Percentiles rank a stretch among this genome's conserved stretches.
phyloP scores from a whole-genome alignment of 2,888 invertebrate species.

The Caenorhabditis uteleia region DNA sequence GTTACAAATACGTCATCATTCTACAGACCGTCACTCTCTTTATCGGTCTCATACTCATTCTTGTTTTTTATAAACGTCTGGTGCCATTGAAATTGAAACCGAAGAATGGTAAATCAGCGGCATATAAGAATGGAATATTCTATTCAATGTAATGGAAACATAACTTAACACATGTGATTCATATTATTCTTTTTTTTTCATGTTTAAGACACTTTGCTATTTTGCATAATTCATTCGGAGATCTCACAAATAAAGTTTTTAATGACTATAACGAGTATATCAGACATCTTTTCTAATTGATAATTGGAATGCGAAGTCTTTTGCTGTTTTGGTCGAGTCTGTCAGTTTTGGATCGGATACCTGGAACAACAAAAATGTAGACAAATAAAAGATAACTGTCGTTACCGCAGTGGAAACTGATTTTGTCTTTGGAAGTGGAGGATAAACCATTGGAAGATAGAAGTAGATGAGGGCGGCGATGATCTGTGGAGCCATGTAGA shows the following conservation, averaged over 20 bases:
- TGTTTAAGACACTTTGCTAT: not conserved
- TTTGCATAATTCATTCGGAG: no score
- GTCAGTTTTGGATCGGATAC: no score
- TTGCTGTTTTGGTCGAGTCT: no score
- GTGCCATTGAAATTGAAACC: slow-evolving; percentile 44
- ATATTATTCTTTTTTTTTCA: not conserved
- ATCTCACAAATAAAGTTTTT: no score
- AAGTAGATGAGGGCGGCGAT: slow-evolving; percentile 70
- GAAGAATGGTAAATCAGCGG: slow-evolving; percentile 9
- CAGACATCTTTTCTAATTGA: no score
- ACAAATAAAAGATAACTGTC: no score
- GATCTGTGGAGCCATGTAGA: slow-evolving; percentile 72
- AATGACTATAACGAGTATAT: no score
- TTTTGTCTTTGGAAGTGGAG: slow-evolving; percentile 25
- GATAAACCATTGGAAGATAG: slow-evolving; percentile 67
- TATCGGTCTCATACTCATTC: slow-evolving; percentile 33
- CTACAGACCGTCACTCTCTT: slow-evolving; percentile 32
- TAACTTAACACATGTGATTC: not conserved
- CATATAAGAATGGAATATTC: slow-evolving; percentile 29
- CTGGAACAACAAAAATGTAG: no score
- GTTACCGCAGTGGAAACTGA: no score
- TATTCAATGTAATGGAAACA: slow-evolving; percentile 18
- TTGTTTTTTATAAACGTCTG: slow-evolving; percentile 41
- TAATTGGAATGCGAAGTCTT: no score
- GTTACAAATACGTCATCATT: slow-evolving; percentile 43